Evolutionary conservation across 2,888 invertebrate species (phyloP), one percentile per base, ranked within the genome.

Genomic region (Amiota minor): DNA sequence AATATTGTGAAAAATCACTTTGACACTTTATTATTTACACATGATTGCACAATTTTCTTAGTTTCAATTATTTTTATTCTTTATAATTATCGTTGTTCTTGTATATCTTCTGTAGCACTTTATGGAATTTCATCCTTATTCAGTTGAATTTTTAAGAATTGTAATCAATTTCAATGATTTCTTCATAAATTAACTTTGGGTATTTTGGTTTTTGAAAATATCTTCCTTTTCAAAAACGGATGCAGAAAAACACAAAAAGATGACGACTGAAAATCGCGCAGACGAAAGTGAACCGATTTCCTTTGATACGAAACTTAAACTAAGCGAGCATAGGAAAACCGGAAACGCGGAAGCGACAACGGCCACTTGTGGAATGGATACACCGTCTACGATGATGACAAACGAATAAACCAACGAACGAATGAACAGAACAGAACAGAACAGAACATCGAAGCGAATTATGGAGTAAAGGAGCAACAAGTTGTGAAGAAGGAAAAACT

Each of bases 341-440:
- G 87, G 86, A 87, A 87, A 83, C 84, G 83, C 81, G 81, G 75
- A 78, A 78, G 75, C 78, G 77, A 74, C 76, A 75, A 80, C 81
- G 80, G 86, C 86, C 87, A 87, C 87, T 87, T 87, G 87, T 87
- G 84, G 87, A 87, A 86, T 86, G 79, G 79, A 73, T 76, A 77
- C 76, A 73, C 18, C 74, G 73, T 75, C 76, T 76, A 73, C 72
- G 74, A 73, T 70, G 35, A 35, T n/a, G 53, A n/a, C 53, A 53
- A 68, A 50, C 72, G 70, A 47, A 47, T 71, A 74, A 71, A 35
- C 50, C 61, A 50, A 18, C 68, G 71, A 75, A 64, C 70, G 73
- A 73, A 61, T 20, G 59, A 59, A n/a, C 3, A 9, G 53, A 18
- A 20, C 46, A 53, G 69, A 71, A 35, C 35, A 35, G 59, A 49